phyloP scores from a whole-genome alignment of 2,113 vertebrate species.

The Oophaga pumilio region DNA sequence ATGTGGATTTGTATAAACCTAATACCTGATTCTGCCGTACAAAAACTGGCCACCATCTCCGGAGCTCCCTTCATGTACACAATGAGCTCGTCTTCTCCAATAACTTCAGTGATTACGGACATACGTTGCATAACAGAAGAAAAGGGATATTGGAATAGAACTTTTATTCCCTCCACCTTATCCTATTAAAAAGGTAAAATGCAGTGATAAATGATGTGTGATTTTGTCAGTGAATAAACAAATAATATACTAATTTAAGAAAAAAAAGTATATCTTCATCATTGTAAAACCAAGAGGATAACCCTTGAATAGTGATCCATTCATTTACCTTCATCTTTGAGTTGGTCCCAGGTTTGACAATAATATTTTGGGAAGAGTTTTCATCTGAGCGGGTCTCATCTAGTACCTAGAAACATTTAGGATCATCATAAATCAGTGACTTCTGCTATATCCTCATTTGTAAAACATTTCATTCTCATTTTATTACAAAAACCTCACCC shows the following conservation, averaged over 20 bases:
- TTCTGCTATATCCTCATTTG: no score
- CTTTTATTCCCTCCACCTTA: slow-evolving; percentile 67
- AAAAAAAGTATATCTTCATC: background rate
- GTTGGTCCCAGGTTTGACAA: slow-evolving; percentile 44
- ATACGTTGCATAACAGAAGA: slow-evolving; percentile 78
- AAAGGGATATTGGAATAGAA: slow-evolving; percentile 78
- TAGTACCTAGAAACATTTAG: slow-evolving; percentile 10
- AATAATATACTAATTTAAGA: background rate
- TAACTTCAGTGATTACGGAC: slow-evolving; percentile 74
- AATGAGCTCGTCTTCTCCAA: slow-evolving; percentile 65
- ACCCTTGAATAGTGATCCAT: background rate
- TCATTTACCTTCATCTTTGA: slow-evolving; percentile 12
- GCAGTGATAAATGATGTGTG: background rate
- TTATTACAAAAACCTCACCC: slow-evolving; percentile 27
- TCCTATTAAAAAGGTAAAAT: slow-evolving; percentile 10
- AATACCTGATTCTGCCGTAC: slow-evolving; percentile 74
- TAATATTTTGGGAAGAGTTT: background rate
- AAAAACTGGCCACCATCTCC: slow-evolving; percentile 72
- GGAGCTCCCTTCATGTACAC: slow-evolving; percentile 78
- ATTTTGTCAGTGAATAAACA: no score
- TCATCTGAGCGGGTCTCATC: background rate
- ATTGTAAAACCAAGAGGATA: background rate
- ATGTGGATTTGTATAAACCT: background rate
- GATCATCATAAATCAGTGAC: background rate
- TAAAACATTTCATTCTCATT: no score